These are phyloP conservation scores for Bubo scandiacus DNA, from an alignment of 2,113 vertebrate species.

Conservation along the genomic window DNA sequence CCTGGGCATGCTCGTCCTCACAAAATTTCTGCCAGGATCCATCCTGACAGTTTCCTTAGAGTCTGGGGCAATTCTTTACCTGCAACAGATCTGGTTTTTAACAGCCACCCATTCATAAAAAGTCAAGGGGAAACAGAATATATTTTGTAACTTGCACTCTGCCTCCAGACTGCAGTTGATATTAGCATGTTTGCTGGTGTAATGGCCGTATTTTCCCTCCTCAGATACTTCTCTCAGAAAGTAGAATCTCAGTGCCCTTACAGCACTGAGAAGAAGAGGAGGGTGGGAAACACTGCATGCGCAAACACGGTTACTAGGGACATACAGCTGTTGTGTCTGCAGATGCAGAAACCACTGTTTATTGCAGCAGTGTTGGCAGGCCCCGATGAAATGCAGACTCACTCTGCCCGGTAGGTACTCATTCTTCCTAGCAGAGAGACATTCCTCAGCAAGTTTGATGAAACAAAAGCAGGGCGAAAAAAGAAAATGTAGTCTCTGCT, in stretches of 20 bases:
- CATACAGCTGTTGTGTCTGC: not conserved
- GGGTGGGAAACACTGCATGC: not conserved
- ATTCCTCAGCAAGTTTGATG: not conserved
- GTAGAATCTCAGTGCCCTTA: not conserved
- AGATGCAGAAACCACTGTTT: not conserved
- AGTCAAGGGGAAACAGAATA: not conserved
- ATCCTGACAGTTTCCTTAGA: not conserved
- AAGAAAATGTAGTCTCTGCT: not conserved
- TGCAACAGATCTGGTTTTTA: not conserved
- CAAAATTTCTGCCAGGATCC: not conserved
- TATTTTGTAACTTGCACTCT: not conserved
- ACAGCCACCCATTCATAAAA: not conserved
- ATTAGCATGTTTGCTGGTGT: not conserved
- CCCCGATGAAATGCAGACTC: not conserved
- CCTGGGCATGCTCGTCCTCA: not conserved
- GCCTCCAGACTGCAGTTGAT: not conserved
- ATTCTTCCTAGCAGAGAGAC: not conserved
- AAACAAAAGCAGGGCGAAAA: not conserved
- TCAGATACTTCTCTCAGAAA: not conserved
- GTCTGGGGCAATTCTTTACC: not conserved
- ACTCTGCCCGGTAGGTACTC: not conserved
- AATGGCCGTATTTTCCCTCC: not conserved
- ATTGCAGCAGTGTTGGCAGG: not conserved
- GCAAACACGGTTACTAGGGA: not conserved
- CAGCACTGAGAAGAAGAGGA: rapidly evolving